Base-by-base conservation (phyloP, 2,113 vertebrate genomes). In the Bostrychus sinensis region DNA sequence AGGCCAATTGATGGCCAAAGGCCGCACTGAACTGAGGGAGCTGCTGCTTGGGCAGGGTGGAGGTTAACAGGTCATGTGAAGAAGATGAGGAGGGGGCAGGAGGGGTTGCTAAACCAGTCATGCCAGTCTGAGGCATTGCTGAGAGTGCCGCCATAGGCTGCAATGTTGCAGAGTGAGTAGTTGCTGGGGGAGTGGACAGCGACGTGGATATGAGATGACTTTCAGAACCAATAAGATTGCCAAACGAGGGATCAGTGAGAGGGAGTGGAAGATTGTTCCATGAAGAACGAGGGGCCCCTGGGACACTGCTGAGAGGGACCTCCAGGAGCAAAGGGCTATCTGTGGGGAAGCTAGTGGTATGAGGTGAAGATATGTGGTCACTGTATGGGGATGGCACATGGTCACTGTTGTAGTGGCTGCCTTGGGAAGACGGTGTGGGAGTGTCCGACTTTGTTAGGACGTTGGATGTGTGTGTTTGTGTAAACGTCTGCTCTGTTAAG, bases 11-110 rank as follows among this genome's bases (percentile, higher is more conserved):
- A 89, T 97, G 96, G 89, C 97, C 97, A 0, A 99, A 99, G 92
- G 95, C 97, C 22, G 97, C 95, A 46, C 96, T 99, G 94, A 99
- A 99, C 91, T 99, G 97, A 70, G 97, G 97, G 86, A 99, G 96
- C 82, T 98, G 96, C 62, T 95, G 96, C 88, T 98, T 99, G 86
- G 95, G 93, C 80, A 95, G 95, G 45, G 91, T 88, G 82, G 95
- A 94, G 88, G 92, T 93, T 91, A 96, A 86, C 45, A 96, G 93
- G 67, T 98, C 95, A 0, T 68, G 83, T 13, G 90, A 77, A 1
- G 86, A 85, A 34, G 83, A 62, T 1, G 89, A 72, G 0, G 91
- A 77, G 22, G 94, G 88, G 0, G 92, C 93, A 3, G 93, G 86
- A 60, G 95, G 89, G 7, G 83, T 71, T 0, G 88, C 72, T 51